Percentiles rank a stretch among this genome's conserved stretches.
These are phyloP conservation scores for Hydrophis major DNA, from an alignment of 2,797 vertebrate species.

Conservation along the genomic window DNA sequence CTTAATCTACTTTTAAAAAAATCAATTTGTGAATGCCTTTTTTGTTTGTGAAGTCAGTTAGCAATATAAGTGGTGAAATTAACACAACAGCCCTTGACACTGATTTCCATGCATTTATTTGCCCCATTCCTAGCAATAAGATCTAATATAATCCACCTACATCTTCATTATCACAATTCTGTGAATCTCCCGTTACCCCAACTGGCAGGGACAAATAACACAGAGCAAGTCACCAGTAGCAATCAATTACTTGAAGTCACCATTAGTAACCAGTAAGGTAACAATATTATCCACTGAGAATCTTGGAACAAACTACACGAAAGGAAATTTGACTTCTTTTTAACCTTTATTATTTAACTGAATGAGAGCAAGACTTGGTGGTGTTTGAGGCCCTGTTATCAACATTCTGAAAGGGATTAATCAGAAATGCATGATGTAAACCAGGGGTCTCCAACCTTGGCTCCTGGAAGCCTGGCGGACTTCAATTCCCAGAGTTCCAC, in stretches of 20 bases:
- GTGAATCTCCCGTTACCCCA: background rate
- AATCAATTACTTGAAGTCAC: background rate
- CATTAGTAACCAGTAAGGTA: background rate
- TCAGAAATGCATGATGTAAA: background rate
- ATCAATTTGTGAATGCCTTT: background rate
- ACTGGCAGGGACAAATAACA: background rate
- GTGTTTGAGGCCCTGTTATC: background rate
- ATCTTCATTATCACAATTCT: background rate
- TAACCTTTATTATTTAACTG: background rate
- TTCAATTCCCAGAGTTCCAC: too few relatives aligned
- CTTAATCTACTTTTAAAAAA: background rate
- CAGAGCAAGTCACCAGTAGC: background rate
- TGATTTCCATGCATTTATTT: background rate
- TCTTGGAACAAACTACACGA: background rate
- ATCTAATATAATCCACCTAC: background rate
- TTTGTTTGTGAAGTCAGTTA: constrained; percentile 12
- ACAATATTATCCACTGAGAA: background rate
- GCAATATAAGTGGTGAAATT: background rate
- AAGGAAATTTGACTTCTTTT: background rate
- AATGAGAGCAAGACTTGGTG: background rate
- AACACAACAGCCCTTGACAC: background rate
- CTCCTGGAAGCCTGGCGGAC: too few relatives aligned
- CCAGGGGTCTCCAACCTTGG: too few relatives aligned
- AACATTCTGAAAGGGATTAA: background rate
- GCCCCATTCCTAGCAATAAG: too few relatives aligned